Evolutionary conservation across 2,888 invertebrate genomes (phyloP).

Genomic region (Ptychoptera albimana): DNA sequence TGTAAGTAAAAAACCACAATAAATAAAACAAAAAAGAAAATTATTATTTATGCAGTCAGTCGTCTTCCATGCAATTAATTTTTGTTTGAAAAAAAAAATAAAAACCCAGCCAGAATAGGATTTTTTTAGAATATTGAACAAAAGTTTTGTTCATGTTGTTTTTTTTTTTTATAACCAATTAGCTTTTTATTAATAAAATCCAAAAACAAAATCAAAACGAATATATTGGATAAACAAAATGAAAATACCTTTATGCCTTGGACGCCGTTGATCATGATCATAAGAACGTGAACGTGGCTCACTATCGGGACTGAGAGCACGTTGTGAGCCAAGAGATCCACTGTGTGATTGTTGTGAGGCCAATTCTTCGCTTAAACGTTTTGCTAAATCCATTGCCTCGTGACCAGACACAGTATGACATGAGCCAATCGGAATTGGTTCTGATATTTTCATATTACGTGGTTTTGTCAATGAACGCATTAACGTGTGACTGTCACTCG

Average conservation of each 20-base stretch:
- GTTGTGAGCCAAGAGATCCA: constrained; percentile 20
- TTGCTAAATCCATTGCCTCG: constrained; percentile 61
- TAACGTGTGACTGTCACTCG: constrained; percentile 15
- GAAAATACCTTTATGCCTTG: constrained; percentile 20
- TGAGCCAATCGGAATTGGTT: constrained; percentile 53
- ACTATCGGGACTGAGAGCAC: constrained; percentile 35
- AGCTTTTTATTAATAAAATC: background rate
- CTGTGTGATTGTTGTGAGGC: constrained; percentile 22
- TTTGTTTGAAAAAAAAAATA: constrained; percentile 3
- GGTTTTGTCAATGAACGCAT: constrained; percentile 23
- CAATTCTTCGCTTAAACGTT: constrained; percentile 48
- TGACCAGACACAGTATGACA: constrained; percentile 66
- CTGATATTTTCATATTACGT: constrained; percentile 41
- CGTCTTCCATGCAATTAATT: constrained; percentile 6
- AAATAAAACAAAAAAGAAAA: too few relatives aligned
- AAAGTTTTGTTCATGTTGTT: background rate
- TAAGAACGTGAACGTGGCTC: constrained; percentile 51
- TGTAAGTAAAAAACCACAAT: too few relatives aligned
- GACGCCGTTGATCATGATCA: constrained; percentile 46
- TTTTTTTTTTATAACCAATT: background rate
- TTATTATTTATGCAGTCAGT: constrained; percentile 1
- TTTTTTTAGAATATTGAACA: too few relatives aligned
- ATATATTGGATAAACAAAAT: constrained; percentile 19
- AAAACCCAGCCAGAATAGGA: constrained; percentile 1
- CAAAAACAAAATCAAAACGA: constrained; percentile 22